These are phyloP conservation scores for Athalia cordata DNA, from an alignment of 2,888 invertebrate genomes.

Conservation along the genomic window DNA sequence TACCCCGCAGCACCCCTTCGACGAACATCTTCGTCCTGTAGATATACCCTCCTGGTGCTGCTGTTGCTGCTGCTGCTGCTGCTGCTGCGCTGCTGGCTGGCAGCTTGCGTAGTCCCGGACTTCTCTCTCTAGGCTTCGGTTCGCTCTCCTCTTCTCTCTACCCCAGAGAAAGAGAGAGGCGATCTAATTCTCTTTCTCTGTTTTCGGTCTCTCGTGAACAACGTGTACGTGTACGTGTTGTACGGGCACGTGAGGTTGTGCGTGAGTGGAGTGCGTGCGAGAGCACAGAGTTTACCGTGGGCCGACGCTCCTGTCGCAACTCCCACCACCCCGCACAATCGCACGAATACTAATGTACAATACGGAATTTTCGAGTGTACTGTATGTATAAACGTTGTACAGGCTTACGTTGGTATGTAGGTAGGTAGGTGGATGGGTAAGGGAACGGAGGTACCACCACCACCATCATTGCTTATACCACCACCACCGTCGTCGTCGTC, in stretches of 20 bases:
- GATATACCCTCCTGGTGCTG: slow-evolving; percentile 57
- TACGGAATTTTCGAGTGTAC: background rate
- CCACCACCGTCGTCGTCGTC: slow-evolving; percentile 46
- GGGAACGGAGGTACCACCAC: slow-evolving; percentile 36
- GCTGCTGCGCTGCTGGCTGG: slow-evolving; percentile 32
- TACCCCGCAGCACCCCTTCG: slow-evolving; percentile 48
- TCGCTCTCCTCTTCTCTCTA: slow-evolving; percentile 50
- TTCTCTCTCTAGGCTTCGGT: background rate
- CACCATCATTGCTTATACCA: slow-evolving; percentile 47
- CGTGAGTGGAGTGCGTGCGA: slow-evolving; percentile 50
- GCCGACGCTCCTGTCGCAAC: slow-evolving; percentile 40
- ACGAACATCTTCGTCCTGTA: slow-evolving; percentile 57
- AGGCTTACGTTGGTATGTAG: background rate
- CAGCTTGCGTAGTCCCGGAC: slow-evolving; percentile 46
- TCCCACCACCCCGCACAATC: slow-evolving; percentile 42
- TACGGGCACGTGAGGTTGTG: slow-evolving; percentile 11
- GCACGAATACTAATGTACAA: background rate
- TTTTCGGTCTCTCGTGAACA: slow-evolving; percentile 2
- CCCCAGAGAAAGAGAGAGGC: slow-evolving; percentile 19
- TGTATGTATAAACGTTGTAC: background rate
- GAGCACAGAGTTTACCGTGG: slow-evolving; percentile 43
- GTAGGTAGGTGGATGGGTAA: background rate
- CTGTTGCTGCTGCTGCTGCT: slow-evolving; percentile 3
- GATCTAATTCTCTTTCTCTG: slow-evolving; percentile 40
- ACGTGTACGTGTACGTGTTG: slow-evolving; percentile 42